These are phyloP conservation scores for Bergia puertoricense DNA, from an alignment of 92 coral and sea anemone genomes.

Conservation along the genomic window DNA sequence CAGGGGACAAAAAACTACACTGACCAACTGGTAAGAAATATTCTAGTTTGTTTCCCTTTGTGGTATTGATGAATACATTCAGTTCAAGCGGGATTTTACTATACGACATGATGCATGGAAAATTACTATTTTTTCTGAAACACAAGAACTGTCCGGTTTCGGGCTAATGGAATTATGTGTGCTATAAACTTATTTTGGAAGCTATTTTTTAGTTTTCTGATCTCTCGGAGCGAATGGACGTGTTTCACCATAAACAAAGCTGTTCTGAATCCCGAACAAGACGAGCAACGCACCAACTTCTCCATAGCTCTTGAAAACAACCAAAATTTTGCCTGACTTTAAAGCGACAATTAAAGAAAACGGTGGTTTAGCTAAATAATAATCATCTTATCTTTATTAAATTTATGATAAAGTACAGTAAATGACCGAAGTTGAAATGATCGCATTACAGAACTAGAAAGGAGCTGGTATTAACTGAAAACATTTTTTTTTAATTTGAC, in stretches of 20 bases:
- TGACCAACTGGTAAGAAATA: neutral
- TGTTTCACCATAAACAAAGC: too few species aligned
- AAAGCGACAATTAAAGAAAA: too few species aligned
- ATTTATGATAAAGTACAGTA: neutral
- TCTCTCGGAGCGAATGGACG: neutral
- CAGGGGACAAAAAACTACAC: neutral
- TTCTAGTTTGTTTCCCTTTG: too few species aligned
- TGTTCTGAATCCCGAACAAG: too few species aligned
- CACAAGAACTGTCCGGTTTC: neutral
- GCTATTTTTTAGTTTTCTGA: neutral
- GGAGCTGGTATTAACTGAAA: neutral
- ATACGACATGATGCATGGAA: neutral
- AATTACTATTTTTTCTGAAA: neutral
- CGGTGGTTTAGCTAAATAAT: too few species aligned
- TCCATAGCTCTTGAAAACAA: too few species aligned
- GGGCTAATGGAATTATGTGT: neutral
- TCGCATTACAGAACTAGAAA: neutral
- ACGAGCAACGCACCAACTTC: too few species aligned
- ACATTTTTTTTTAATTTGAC: neutral
- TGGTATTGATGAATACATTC: neutral
- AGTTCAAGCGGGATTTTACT: too few species aligned
- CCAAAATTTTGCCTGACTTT: too few species aligned
- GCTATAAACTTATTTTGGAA: neutral
- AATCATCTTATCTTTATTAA: neutral
- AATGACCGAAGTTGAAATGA: too few species aligned